Conservation (phyloP, 2,888 invertebrate species). For the Tanytarsus gracilentus region DNA sequence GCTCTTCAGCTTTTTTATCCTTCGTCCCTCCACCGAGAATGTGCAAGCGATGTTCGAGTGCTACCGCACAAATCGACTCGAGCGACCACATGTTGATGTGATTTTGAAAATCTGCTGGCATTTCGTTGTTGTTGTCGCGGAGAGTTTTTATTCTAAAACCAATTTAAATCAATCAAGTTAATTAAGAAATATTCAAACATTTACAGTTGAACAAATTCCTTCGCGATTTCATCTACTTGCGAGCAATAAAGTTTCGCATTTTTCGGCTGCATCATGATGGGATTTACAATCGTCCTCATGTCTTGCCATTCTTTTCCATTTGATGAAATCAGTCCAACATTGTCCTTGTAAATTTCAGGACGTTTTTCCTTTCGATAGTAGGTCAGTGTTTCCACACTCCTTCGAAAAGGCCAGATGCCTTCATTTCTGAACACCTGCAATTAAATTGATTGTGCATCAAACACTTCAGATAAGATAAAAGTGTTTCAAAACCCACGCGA, state of each 20-base stretch:
- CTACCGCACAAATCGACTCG: conserved; percentile 46
- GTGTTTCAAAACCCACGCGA: too few relatives aligned
- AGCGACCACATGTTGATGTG: conserved; percentile 50
- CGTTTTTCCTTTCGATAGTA: conserved; percentile 41
- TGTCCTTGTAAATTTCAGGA: conserved; percentile 39
- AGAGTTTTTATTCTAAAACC: background rate
- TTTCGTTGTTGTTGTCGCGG: conserved; percentile 34
- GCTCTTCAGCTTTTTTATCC: background rate
- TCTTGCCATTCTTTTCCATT: conserved; percentile 55
- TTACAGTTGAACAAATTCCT: conserved; percentile 42
- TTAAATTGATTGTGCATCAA: too few relatives aligned
- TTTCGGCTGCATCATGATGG: conserved; percentile 50
- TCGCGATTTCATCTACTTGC: conserved; percentile 43
- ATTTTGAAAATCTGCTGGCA: conserved; percentile 44
- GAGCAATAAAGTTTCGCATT: conserved; percentile 43
- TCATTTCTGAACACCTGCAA: conserved; percentile 33
- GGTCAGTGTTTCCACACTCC: conserved; percentile 38
- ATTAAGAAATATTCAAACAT: too few relatives aligned
- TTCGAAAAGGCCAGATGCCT: conserved; percentile 45
- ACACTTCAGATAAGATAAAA: too few relatives aligned
- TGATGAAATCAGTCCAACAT: conserved; percentile 37
- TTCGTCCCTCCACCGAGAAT: conserved; percentile 32
- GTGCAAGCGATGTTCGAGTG: conserved; percentile 40
- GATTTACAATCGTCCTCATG: conserved; percentile 52
- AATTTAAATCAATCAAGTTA: background rate